Base-by-base conservation (phyloP, 1,140 invertebrate species). In the Ylistrum balloti region DNA sequence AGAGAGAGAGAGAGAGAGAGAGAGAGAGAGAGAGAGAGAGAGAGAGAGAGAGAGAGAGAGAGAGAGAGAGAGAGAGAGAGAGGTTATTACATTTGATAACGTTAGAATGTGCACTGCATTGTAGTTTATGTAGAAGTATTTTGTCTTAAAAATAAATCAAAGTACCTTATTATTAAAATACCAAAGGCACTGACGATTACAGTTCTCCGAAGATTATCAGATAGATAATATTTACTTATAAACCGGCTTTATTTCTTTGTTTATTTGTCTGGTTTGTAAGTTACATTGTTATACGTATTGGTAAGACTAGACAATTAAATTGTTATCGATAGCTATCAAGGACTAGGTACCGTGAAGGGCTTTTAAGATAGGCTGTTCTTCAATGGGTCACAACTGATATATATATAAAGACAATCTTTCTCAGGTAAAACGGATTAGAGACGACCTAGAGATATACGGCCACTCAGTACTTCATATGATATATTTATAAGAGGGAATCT, bases 401-500 rank as follows among this genome's bases (percentile, higher is more conserved):
- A 28, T 74, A 28, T 74, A 3, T 74, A 74, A 74, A 74, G 56
- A 74, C 56, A 74, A 74, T 74, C 22, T 28, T 74, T 28, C 56
- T n/a, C n/a, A 74, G 56, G 56, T 74, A 74, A 74, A 74, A 74
- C 56, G 56, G 56, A 74, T 74, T 74, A 74, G n/a, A n/a, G 56
- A 74, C 56, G 15, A 74, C 28, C 56, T 74, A 74, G 56, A 22
- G 5, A n/a, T 28, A n/a, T 74, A 74, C 7, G n/a, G 56, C 56
- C 56, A 74, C n/a, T n/a, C n/a, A n/a, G n/a, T n/a, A n/a, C 17
- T 17, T 3, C 28, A 28, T 74, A 22, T 74, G 3, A 28, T 74
- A n/a, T 28, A 74, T 74, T 74, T 28, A 11, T 28, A n/a, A 15
- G 41, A 9, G 9, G 20, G 41, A 1, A 17, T 45, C 41, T 45